These are phyloP conservation scores for Colletes latitarsis DNA, from an alignment of 1,140 invertebrate species.

Conservation along the genomic window DNA sequence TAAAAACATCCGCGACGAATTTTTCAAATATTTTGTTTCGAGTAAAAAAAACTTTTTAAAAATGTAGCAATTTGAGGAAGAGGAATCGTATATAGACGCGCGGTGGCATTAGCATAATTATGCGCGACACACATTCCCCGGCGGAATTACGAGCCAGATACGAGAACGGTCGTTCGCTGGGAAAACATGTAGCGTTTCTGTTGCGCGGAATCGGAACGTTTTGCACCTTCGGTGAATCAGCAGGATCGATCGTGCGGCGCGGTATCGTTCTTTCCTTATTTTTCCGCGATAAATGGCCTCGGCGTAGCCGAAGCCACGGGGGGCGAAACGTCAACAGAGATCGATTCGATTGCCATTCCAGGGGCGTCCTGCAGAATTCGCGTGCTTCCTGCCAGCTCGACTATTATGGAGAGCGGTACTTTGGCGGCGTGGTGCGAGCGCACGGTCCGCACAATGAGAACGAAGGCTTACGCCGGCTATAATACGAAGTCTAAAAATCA, in stretches of 20 bases:
- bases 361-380: constrained; percentile 34
- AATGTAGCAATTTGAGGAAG: too few species aligned
- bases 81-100: too few species aligned
- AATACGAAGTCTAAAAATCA: constrained; percentile 81
- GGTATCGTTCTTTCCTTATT: neutral
- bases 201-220: neutral
- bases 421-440: constrained; percentile 65
- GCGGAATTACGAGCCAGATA: too few species aligned
- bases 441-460: constrained; percentile 58
- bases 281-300: constrained; percentile 16
- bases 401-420: constrained; percentile 44
- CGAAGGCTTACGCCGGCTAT: constrained; percentile 71
- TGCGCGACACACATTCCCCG: too few species aligned
- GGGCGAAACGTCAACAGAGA: constrained; percentile 40
- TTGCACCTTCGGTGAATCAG: neutral
- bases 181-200: neutral
- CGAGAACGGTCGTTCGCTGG: too few species aligned
- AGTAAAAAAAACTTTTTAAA: too few species aligned
- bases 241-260: neutral
- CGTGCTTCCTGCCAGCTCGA: constrained; percentile 40
- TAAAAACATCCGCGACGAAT: too few species aligned
- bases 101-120: too few species aligned
- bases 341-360: constrained; percentile 47
- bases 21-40: too few species aligned
- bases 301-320: neutral